Evolutionary conservation across 2,797 vertebrate species (phyloP).

Genomic region (Characodon lateralis): DNA sequence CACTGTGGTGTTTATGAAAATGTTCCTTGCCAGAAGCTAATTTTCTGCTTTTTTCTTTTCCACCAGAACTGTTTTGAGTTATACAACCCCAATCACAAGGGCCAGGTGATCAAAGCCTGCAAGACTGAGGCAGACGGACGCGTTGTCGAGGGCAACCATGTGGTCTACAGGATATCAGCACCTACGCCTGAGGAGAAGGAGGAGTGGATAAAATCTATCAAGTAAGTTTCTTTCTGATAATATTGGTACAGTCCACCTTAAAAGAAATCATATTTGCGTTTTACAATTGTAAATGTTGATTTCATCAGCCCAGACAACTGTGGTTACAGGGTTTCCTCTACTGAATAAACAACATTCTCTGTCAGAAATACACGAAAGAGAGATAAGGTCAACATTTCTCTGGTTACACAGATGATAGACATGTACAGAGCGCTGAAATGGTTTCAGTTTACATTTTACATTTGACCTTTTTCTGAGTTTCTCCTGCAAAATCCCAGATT

Average conservation of each 20-base stretch:
- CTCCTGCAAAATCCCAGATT: not conserved
- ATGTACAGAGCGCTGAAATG: not conserved
- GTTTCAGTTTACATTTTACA: not conserved
- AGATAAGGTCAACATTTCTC: not conserved
- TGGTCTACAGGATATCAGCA: conserved; percentile 96
- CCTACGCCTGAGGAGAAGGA: conserved; percentile 96
- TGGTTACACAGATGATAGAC: not conserved
- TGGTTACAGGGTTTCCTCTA: not conserved
- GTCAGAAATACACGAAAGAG: not conserved
- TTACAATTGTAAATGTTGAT: not conserved
- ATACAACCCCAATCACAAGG: conserved; percentile 96
- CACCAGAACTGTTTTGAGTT: conserved; percentile 96
- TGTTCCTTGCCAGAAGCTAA: not conserved
- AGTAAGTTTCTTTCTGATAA: conserved; percentile 79
- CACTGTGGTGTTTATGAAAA: not conserved
- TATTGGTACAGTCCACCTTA: not conserved
- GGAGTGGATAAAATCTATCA: conserved; percentile 99
- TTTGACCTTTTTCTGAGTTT: not conserved
- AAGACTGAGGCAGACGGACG: conserved; percentile 97
- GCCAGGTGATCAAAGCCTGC: conserved; percentile 97
- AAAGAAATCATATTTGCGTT: not conserved
- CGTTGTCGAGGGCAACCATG: conserved; percentile 97
- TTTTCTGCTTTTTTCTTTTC: conserved; percentile 15
- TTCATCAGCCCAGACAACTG: not conserved
- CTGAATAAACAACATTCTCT: not conserved